Conservation (phyloP, 2,888 invertebrate genomes). For the Hirtodrosophila trivittata region DNA sequence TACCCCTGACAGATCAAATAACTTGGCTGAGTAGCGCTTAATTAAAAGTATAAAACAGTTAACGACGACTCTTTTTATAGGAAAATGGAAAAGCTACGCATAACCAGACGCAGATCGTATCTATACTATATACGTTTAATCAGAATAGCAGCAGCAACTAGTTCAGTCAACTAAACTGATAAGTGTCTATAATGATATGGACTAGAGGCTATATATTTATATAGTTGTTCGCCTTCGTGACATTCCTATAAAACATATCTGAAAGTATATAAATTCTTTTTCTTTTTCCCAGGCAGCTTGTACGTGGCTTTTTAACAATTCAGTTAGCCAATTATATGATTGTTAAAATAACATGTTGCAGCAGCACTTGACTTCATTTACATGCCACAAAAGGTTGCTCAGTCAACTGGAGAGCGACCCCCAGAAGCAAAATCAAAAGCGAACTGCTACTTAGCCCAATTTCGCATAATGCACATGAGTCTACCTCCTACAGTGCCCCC, state of each 20-base stretch:
- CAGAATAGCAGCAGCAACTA: no score
- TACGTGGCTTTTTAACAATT: slow-evolving; percentile 29
- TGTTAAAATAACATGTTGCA: slow-evolving; percentile 69
- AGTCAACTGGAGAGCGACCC: slow-evolving; percentile 15
- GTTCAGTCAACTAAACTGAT: no score
- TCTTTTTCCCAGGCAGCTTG: slow-evolving; percentile 20
- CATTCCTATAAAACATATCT: no score
- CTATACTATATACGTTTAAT: no score
- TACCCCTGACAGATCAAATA: slow-evolving; percentile 62
- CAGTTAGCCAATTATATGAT: slow-evolving; percentile 66
- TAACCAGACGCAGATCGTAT: slow-evolving; percentile 4
- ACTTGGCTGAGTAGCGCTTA: slow-evolving; percentile 47
- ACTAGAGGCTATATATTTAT: no score
- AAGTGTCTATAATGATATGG: no score
- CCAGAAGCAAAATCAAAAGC: slow-evolving; percentile 15
- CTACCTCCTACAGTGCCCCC: slow-evolving; percentile 3
- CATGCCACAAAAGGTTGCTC: slow-evolving; percentile 50
- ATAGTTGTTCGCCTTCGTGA: no score
- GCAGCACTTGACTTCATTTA: slow-evolving; percentile 70
- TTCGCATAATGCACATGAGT: slow-evolving; percentile 76
- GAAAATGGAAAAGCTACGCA: no score
- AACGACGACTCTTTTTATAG: slow-evolving; percentile 2
- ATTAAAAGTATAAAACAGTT: slow-evolving; percentile 39
- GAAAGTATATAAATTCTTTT: no score
- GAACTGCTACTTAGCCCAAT: slow-evolving; percentile 74